Conservation (phyloP, 64 coral and sea anemone species). For the Dendronephthya gigantea region DNA sequence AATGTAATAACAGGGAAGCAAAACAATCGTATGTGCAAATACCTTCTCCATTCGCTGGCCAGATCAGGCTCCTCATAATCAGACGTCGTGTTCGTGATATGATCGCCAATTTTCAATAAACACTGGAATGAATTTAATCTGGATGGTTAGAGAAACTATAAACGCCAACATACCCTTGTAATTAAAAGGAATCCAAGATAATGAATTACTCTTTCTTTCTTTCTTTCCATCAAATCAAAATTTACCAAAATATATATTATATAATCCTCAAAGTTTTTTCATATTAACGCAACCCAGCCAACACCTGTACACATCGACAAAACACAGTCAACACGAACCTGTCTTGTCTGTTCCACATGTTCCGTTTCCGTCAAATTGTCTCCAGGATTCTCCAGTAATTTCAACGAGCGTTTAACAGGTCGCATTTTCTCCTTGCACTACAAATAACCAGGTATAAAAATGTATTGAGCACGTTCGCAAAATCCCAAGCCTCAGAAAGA, state of each 20-base stretch:
- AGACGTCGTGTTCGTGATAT: constrained; percentile 70
- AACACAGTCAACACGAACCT: constrained; percentile 48
- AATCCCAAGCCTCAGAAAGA: too few relatives aligned
- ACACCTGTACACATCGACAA: too few relatives aligned
- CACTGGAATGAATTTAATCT: constrained; percentile 37
- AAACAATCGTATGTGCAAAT: not conserved
- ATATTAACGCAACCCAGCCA: too few relatives aligned
- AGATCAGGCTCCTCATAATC: constrained; percentile 67
- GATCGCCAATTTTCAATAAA: constrained; percentile 94
- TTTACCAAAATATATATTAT: too few relatives aligned
- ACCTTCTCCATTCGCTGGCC: constrained; percentile 77
- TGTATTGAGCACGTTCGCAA: too few relatives aligned
- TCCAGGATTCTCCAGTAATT: constrained; percentile 87
- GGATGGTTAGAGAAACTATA: not conserved
- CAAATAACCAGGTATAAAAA: too few relatives aligned
- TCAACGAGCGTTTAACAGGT: constrained; percentile 73
- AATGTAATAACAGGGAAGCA: not conserved
- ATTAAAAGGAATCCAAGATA: not conserved
- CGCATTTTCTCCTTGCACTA: constrained; percentile 98
- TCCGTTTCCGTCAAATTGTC: constrained; percentile 46
- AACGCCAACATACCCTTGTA: not conserved
- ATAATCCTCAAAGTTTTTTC: too few relatives aligned
- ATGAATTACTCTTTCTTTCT: too few relatives aligned
- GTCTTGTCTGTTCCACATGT: constrained; percentile 76
- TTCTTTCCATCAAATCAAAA: too few relatives aligned